phyloP scores from a whole-genome alignment of 2,888 invertebrate species.

The Diarsia mendica region DNA sequence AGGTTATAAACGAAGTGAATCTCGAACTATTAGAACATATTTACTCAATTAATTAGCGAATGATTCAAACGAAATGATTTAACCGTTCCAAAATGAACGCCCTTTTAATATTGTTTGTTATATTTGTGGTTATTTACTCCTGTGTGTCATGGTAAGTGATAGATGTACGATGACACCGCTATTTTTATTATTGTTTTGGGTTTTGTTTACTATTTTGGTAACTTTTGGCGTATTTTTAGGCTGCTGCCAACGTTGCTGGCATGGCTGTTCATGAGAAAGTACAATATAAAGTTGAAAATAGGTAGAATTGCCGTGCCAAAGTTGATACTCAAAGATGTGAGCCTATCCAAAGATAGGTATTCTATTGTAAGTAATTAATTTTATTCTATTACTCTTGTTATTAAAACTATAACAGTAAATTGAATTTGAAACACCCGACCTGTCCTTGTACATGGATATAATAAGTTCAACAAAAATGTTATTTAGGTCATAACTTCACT shows the following conservation, averaged over 20 bases:
- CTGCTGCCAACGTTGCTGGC: constrained; percentile 94
- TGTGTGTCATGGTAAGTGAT: constrained; percentile 91
- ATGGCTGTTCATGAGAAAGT: constrained; percentile 95
- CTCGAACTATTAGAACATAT: constrained; percentile 53
- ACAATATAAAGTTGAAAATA: constrained; percentile 94
- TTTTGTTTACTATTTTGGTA: constrained; percentile 74
- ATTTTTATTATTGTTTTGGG: constrained; percentile 79
- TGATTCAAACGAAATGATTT: constrained; percentile 68
- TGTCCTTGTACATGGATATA: background rate
- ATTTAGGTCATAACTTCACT: background rate
- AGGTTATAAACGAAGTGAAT: constrained; percentile 61
- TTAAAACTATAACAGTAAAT: background rate
- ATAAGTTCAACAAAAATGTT: background rate
- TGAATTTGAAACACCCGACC: background rate
- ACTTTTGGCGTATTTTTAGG: constrained; percentile 88
- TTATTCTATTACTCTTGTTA: background rate
- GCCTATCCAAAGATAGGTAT: constrained; percentile 94
- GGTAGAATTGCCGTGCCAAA: constrained; percentile 95
- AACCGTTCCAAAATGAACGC: constrained; percentile 80
- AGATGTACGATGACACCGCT: constrained; percentile 65
- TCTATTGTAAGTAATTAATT: constrained; percentile 91
- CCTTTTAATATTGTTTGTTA: constrained; percentile 80
- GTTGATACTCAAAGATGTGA: constrained; percentile 94
- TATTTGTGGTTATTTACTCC: constrained; percentile 88
- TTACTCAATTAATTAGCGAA: constrained; percentile 62